Base-by-base conservation (phyloP, 1,140 invertebrate genomes). In the Pseudobourletiella spinata region DNA sequence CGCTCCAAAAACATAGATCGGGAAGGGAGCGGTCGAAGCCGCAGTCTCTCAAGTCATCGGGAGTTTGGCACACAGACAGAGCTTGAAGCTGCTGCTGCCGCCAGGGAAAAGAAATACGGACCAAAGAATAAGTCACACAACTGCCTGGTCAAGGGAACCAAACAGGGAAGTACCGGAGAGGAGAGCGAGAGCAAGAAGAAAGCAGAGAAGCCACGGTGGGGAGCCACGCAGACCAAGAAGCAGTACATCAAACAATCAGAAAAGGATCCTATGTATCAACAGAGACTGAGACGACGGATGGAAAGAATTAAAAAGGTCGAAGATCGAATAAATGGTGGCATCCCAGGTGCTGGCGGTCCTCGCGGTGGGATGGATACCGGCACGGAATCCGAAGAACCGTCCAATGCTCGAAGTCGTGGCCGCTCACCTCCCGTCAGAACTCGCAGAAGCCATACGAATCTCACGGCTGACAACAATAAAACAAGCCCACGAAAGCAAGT, bases 181-280 rank as follows among this genome's bases (percentile, higher is more conserved):
- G 54, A 20, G 22, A 63, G 29, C 3, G 56, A 74, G 79, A 55
- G 16, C 4, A 52, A 42, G 26, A 57, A 65, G 46, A 62, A 65
- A 26, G 79, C 80, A 70, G 82, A 78, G 65, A 76, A 82, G 59
- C 83, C 83, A 0, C 83, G 84, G 70, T 85, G 83, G 83, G 82
- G 82, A 25, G 82, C 80, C 1, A 84, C 83, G 69, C 79, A 82
- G 67, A 84, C 84, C 54, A 82, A 80, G 30, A 85, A 82, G 14
- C 81, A 84, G 64, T 87, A 86, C 71, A 78, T 86, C 65, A 87
- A 86, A 63, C 85, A 87, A 75, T 86, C 84, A 67, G 86, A 86
- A 72, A 85, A 86, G 71, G 85, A 87, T 75, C 83, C 83, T 20
- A 80, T 85, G 72, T 86, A 86, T 72, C 79, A 80, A 44, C 82